Evolutionary conservation across 2,888 invertebrate species (phyloP).

Genomic region (Periphyllus acericola): DNA sequence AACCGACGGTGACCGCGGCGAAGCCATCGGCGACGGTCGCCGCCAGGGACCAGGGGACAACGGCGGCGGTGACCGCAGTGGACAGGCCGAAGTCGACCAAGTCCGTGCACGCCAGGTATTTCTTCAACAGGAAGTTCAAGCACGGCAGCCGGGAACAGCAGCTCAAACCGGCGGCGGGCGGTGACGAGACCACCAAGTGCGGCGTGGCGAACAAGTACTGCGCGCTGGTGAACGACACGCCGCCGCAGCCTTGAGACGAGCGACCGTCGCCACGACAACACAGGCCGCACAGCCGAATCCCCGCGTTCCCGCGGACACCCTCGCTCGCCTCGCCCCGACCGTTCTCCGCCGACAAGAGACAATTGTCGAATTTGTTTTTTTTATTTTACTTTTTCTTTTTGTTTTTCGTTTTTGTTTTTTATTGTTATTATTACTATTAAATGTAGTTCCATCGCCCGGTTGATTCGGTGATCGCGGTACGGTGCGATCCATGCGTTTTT

Average conservation of each 20-base stretch:
- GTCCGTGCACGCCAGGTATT: background rate
- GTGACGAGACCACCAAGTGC: background rate
- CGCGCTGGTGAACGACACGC: background rate
- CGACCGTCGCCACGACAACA: background rate
- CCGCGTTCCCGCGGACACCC: background rate
- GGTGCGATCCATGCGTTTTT: background rate
- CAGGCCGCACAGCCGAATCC: background rate
- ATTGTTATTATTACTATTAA: background rate
- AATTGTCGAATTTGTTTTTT: background rate
- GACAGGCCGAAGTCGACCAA: conserved; percentile 27
- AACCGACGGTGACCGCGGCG: conserved; percentile 65
- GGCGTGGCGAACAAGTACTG: background rate
- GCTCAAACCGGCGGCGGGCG: no score
- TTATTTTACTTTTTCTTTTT: background rate
- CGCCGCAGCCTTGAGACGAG: background rate
- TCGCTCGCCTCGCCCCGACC: background rate
- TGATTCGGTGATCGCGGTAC: background rate
- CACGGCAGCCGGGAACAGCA: background rate
- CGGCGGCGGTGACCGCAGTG: no score
- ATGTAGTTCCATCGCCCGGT: background rate
- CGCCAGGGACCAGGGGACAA: background rate
- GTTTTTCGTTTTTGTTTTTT: background rate
- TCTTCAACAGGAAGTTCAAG: conserved; percentile 52
- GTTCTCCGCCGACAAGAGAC: background rate
- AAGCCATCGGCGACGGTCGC: background rate